A percentile compares a stretch with the other conserved stretches of the same genome.
Evolutionary conservation across 2,113 vertebrate genomes (phyloP).

Genomic region (Sceloporus undulatus): DNA sequence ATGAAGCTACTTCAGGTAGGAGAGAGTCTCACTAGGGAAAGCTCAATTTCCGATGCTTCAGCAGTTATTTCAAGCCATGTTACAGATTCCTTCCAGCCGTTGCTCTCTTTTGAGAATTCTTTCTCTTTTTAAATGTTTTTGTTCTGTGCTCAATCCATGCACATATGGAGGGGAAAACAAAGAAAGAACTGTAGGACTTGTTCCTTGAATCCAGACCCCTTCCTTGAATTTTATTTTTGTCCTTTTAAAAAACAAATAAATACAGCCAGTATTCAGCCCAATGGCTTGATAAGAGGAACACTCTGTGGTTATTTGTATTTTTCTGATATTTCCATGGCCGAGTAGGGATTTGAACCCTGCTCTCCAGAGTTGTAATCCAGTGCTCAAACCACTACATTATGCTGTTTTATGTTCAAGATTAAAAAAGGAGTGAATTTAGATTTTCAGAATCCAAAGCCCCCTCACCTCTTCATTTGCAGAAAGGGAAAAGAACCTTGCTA

Average conservation of each 20-base stretch:
- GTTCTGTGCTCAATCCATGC: background rate
- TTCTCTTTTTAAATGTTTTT: background rate
- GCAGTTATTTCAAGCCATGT: constrained; percentile 12
- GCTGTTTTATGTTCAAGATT: too few species aligned
- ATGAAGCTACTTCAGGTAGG: constrained; percentile 36
- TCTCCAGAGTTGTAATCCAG: too few species aligned
- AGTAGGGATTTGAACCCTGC: too few species aligned
- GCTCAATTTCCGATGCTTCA: constrained; percentile 10
- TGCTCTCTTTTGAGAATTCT: constrained; percentile 2
- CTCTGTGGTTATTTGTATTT: background rate
- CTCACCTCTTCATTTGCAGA: too few species aligned
- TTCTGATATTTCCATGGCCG: background rate
- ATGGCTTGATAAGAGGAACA: background rate
- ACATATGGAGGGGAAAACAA: background rate
- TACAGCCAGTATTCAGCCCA: background rate
- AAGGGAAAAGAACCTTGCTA: too few species aligned
- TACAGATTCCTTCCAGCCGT: background rate
- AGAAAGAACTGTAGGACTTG: too few species aligned
- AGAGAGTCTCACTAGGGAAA: constrained; percentile 27
- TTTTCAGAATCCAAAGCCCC: too few species aligned
- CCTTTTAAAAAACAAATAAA: background rate
- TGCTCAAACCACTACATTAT: too few species aligned
- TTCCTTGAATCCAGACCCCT: background rate
- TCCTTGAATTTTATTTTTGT: background rate
- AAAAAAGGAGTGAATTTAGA: too few species aligned